Conservation (phyloP, 2,113 vertebrate species). For the Edolisoma coerulescens region DNA sequence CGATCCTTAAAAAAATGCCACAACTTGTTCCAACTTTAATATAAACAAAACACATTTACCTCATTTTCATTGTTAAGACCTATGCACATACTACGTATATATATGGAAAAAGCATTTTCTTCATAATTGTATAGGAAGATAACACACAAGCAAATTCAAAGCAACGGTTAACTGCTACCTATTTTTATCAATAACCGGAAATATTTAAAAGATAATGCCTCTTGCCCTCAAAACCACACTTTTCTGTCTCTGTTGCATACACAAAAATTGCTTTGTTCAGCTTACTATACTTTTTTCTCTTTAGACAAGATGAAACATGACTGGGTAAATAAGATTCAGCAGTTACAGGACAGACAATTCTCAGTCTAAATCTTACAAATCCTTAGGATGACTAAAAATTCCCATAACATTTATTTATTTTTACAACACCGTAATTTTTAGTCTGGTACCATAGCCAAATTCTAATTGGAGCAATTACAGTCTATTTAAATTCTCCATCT, state of each 20-base stretch:
- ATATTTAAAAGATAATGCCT: background rate
- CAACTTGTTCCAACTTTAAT: background rate
- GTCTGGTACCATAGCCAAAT: background rate
- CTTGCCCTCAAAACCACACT: background rate
- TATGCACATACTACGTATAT: background rate
- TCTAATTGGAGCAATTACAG: background rate
- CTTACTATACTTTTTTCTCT: background rate
- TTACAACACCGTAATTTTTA: background rate
- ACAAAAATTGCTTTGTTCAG: background rate
- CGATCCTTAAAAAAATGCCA: background rate
- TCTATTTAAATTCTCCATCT: background rate
- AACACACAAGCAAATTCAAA: background rate
- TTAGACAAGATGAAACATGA: background rate
- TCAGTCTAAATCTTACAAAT: background rate
- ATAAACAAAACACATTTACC: background rate
- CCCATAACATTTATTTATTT: background rate
- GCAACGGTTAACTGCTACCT: background rate
- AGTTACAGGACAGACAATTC: background rate
- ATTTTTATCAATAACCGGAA: background rate
- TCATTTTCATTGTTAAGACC: background rate
- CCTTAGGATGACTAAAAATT: background rate
- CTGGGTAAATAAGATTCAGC: background rate
- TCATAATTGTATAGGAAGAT: background rate
- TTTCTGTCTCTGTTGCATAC: background rate
- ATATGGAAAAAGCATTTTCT: background rate